phyloP scores from a whole-genome alignment of 2,888 invertebrate species.

The Drosophila kanekoi region DNA sequence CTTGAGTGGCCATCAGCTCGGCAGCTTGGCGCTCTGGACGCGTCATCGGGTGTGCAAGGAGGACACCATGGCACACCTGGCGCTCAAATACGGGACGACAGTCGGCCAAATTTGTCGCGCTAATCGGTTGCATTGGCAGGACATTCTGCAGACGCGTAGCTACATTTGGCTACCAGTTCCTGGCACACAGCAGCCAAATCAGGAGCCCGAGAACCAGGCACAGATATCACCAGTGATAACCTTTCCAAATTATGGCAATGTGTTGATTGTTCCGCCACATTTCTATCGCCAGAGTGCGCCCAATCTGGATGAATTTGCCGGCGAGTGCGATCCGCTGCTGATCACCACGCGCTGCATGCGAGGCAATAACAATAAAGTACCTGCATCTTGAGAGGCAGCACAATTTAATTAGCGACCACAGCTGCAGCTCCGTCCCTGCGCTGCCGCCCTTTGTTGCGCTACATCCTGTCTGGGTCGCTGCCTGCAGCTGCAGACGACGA shows the following conservation, averaged over 20 bases:
- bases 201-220: not conserved
- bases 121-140: slow-evolving; percentile 60
- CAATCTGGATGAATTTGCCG: slow-evolving; percentile 44
- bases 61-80: slow-evolving; percentile 52
- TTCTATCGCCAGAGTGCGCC: slow-evolving; percentile 46
- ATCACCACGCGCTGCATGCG: slow-evolving; percentile 42
- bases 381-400: not conserved
- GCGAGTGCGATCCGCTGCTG: slow-evolving; percentile 56
- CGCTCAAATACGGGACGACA: slow-evolving; percentile 49
- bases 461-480: slow-evolving; percentile 36
- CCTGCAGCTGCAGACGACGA: slow-evolving; percentile 17
- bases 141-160: slow-evolving; percentile 41
- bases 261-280: slow-evolving; percentile 34
- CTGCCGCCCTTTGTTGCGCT: not conserved
- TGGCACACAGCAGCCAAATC: not conserved
- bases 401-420: slow-evolving; percentile 47
- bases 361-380: slow-evolving; percentile 3
- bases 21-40: slow-evolving; percentile 23
- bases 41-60: slow-evolving; percentile 28
- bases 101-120: slow-evolving; percentile 52
- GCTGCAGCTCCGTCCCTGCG: not conserved
- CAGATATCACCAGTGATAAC: not conserved
- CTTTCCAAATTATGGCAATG: not conserved
- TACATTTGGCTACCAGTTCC: slow-evolving; percentile 51
- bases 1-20: slow-evolving; percentile 5